Base-by-base conservation (phyloP, 2,797 vertebrate species). In the Pogoniulus pusillus region DNA sequence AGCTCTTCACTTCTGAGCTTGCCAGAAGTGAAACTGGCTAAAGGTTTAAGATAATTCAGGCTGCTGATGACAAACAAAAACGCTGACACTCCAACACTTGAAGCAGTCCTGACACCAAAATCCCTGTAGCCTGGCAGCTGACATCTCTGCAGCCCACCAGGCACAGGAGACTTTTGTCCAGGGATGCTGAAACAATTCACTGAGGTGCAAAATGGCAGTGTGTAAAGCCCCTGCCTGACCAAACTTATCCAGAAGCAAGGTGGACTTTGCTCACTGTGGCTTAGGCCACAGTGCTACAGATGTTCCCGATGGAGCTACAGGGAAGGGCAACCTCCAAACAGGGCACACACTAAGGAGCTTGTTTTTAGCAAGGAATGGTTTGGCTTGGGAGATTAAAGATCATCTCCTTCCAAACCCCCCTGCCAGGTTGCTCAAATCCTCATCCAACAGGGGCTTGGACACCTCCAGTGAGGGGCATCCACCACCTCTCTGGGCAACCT, bases 261-360 rank as follows among this genome's bases (percentile, higher is more conserved):
- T 0, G 6, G 45, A 45, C 18, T 39, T 15, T 9, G 8, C 53
- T 55, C 37, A 4, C 30, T 0, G 1, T 7, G 41, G 53, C 7
- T 51, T 2, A 7, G 37, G 23, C 37, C 62, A 43, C 34, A 3
- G 8, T 0, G 9, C 55, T 32, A 7, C 9, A 4, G 1, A 0
- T 53, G 39, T 37, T 72, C 43, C 71, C 0, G 0, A 2, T 0
- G 19, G n/a, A 83, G 47, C 24, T 13, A 14, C 0, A 4, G 9
- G 7, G 39, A 55, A 27, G 23, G 30, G n/a, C 20, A 37, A n/a
- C 5, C 29, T 26, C 26, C 2, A 0, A 16, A 32, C 16, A 27
- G 1, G 0, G 4, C 2, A 16, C 37, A 8, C 26, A 2, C 7
- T 15, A 27, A n/a, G 23, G 29, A 14, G 75, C 29, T 24, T 39